phyloP scores from a whole-genome alignment of 2,797 vertebrate genomes.

The Anomalospiza imberbis region DNA sequence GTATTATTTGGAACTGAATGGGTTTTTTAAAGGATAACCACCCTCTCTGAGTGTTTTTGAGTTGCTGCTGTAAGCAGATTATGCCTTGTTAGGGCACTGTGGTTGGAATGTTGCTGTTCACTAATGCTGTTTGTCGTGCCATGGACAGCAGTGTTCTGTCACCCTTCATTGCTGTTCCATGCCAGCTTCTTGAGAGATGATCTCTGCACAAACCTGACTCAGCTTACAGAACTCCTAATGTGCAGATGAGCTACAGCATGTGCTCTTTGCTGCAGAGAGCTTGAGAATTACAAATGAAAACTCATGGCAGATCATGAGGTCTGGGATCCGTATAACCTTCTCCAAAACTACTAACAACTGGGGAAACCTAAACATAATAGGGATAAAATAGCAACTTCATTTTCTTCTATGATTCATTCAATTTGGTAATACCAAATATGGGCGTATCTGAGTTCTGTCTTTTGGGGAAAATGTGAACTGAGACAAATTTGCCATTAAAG shows the following conservation, averaged over 20 bases:
- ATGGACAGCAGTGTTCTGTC: background rate
- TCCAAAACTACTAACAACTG: background rate
- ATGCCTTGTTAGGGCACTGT: background rate
- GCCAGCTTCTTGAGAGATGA: background rate
- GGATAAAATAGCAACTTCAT: slow-evolving; percentile 11
- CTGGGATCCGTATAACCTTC: background rate
- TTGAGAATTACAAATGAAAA: background rate
- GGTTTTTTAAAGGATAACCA: background rate
- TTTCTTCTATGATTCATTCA: slow-evolving; percentile 35
- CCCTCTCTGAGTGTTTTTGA: background rate
- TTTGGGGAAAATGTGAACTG: background rate
- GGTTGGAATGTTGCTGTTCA: background rate
- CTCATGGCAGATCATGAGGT: background rate
- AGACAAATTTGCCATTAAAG: background rate
- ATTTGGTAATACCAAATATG: background rate
- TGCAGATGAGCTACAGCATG: background rate
- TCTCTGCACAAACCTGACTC: background rate
- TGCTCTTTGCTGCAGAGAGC: background rate
- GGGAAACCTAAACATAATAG: background rate
- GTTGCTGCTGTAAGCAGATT: background rate
- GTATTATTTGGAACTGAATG: background rate
- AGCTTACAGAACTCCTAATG: background rate
- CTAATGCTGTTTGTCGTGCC: background rate
- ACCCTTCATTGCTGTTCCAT: background rate
- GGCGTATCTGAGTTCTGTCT: background rate